Evolutionary conservation across 2,888 invertebrate species (phyloP), one percentile per base, ranked within the genome.

Genomic region (Sesia bembeciformis): DNA sequence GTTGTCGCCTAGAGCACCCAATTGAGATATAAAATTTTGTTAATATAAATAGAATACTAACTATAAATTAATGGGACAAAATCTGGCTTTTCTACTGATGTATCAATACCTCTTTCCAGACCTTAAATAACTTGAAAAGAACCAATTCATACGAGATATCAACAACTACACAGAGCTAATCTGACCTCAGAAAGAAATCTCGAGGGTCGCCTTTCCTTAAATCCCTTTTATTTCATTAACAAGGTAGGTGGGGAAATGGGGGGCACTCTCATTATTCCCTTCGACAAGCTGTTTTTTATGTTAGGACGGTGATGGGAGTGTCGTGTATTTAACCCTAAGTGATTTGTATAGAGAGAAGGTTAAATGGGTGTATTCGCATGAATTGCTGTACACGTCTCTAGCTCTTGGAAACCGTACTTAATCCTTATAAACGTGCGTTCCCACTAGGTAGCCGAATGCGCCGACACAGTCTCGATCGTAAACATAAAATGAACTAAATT

Each of bases 141-240:
- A 23, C 23, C 23, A 46, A 23, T 46, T 46, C 46, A 4, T 23
- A 8, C 46, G 65, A 67, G 62, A 68, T 63, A 68, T 68, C 71
- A 66, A 68, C 66, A 66, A 61, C 62, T 63, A 53, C 23, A 1
- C 23, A 23, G 52, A 43, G 39, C 46, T 74, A 73, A 74, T 72
- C 68, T 66, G 64, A 64, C 64, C 67, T 65, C 64, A 68, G 57
- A 66, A 68, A 67, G 64, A 66, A 65, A 67, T 67, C 61, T 66
- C 58, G 60, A 62, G 71, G 71, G 70, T 7, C 60, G 66, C 63
- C 64, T 71, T 67, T 67, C 68, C 72, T 63, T 61, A 71, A 77
- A 72, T 73, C 68, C 66, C 67, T 71, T 72, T 74, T 76, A 76
- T 77, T 77, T 77, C 77, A 80, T 76, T 78, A 79, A 75, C 71